Percentiles rank a stretch among this genome's conserved stretches.
These are phyloP conservation scores for Chauna torquata DNA, from an alignment of 2,113 vertebrate species.

Conservation along the genomic window DNA sequence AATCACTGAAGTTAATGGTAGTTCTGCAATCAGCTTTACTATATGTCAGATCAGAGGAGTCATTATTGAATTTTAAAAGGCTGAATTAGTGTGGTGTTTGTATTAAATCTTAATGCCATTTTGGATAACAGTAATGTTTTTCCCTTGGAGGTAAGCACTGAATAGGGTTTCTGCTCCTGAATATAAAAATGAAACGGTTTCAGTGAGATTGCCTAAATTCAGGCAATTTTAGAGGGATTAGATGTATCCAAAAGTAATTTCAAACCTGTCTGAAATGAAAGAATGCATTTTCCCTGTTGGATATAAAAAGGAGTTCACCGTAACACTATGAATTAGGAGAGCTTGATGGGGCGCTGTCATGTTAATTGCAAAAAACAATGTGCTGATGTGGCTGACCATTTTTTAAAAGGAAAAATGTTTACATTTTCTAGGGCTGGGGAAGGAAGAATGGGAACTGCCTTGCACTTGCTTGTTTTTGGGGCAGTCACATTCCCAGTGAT, in stretches of 20 bases:
- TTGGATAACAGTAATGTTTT: not conserved
- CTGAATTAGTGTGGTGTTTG: slow-evolving; percentile 25
- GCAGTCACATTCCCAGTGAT: fast-evolving
- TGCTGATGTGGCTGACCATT: not conserved
- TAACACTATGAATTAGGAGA: not conserved
- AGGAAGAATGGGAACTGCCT: not conserved
- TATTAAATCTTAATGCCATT: slow-evolving; percentile 43
- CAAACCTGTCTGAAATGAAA: not conserved
- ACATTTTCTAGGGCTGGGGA: not conserved
- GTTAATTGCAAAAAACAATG: not conserved
- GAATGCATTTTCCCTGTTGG: not conserved
- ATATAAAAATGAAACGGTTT: not conserved
- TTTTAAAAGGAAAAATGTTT: not conserved
- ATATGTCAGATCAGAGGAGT: slow-evolving; percentile 13
- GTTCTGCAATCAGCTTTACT: slow-evolving; percentile 31
- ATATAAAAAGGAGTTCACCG: no score
- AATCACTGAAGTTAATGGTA: slow-evolving; percentile 45
- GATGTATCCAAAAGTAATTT: slow-evolving; percentile 15
- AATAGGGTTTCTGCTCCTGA: not conserved
- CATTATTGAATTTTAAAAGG: slow-evolving; percentile 57
- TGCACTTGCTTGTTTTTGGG: not conserved
- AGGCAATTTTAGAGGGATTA: not conserved
- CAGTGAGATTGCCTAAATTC: not conserved
- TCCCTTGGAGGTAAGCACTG: not conserved
- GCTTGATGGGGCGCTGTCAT: not conserved